Conservation (phyloP, 2,113 vertebrate species). For the Phrynocephalus versicolor region DNA sequence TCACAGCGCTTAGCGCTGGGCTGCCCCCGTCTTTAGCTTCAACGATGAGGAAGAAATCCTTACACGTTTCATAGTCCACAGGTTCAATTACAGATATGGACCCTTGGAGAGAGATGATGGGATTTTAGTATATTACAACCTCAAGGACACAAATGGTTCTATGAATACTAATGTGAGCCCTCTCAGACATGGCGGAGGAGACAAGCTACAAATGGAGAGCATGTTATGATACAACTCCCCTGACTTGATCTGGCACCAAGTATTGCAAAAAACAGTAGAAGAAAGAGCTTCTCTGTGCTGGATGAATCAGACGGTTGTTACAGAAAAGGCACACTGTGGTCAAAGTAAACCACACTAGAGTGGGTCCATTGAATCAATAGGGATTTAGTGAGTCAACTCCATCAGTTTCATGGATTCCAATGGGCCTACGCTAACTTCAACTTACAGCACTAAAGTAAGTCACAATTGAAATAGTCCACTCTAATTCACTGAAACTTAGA, state of each 20-base stretch:
- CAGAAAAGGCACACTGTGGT: background rate
- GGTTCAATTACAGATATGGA: conserved; percentile 83
- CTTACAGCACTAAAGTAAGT: too few relatives aligned
- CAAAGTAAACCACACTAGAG: too few relatives aligned
- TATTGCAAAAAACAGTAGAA: background rate
- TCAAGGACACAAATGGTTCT: background rate
- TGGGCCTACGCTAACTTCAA: too few relatives aligned
- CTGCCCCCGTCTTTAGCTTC: conserved; percentile 93
- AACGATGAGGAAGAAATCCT: conserved; percentile 91
- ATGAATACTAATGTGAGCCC: background rate
- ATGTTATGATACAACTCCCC: background rate
- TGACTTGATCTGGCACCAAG: background rate
- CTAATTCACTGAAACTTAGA: too few relatives aligned
- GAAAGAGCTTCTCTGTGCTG: background rate
- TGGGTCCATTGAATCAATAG: too few relatives aligned
- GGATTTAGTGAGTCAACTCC: too few relatives aligned
- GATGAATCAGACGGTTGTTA: background rate
- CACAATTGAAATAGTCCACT: too few relatives aligned
- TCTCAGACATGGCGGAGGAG: background rate
- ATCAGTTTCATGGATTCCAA: too few relatives aligned
- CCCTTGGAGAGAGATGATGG: conserved; percentile 75
- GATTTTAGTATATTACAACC: conserved; percentile 39
- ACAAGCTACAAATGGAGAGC: background rate
- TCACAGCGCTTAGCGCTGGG: conserved; percentile 86
- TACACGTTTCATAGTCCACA: conserved; percentile 92